phyloP scores from a whole-genome alignment of 2,113 vertebrate species.

The Tamias sibiricus region DNA sequence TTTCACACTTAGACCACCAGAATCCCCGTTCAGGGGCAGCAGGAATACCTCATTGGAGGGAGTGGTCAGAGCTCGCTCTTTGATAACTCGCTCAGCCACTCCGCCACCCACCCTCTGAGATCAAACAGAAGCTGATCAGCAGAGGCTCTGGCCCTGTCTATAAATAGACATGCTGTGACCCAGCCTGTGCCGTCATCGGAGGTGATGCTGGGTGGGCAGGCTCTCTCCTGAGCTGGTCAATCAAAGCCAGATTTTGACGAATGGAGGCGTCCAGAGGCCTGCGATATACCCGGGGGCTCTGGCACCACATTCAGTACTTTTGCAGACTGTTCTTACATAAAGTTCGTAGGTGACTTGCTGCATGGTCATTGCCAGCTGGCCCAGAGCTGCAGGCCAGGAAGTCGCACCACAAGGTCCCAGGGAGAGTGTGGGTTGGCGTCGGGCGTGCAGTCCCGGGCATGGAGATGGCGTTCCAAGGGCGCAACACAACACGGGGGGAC shows the following conservation, averaged over 20 bases:
- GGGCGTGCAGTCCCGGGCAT: not conserved
- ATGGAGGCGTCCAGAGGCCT: accelerated
- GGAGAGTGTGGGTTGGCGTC: not conserved
- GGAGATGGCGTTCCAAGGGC: not conserved
- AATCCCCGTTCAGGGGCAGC: not conserved
- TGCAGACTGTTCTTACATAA: not conserved
- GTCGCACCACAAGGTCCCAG: not conserved
- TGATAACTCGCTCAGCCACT: not conserved
- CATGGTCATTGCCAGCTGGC: no score
- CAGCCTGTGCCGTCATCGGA: not conserved
- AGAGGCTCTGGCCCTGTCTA: not conserved
- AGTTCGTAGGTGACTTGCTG: not conserved
- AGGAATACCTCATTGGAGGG: not conserved
- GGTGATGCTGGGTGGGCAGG: not conserved
- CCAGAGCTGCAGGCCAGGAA: not conserved
- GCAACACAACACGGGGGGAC: no score
- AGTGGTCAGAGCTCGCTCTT: not conserved
- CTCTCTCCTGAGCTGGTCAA: not conserved
- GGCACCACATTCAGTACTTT: not conserved
- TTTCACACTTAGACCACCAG: not conserved
- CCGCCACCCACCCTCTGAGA: no score
- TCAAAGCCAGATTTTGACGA: not conserved
- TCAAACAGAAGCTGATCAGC: not conserved
- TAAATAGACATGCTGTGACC: not conserved
- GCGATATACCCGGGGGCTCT: not conserved